phyloP scores from a whole-genome alignment of 2,113 vertebrate genomes.

The Myotis lucifugus region DNA sequence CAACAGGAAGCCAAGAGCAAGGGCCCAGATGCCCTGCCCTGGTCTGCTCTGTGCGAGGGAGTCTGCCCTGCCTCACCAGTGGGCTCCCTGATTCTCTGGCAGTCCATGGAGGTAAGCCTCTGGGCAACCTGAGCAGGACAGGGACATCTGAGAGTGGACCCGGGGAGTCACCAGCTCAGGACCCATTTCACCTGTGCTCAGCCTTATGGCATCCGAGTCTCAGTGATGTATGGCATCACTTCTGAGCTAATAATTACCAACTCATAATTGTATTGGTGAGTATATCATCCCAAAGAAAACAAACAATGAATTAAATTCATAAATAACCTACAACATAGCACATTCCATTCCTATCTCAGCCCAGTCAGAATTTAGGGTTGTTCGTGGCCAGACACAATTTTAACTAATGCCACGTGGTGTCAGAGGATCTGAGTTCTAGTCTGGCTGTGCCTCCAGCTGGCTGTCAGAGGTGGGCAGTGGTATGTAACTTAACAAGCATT shows the following conservation, averaged over 20 bases:
- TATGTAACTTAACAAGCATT: neutral
- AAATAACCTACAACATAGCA: neutral
- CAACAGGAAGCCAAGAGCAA: neutral
- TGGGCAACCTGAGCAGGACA: neutral
- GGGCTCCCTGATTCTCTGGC: neutral
- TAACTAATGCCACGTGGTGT: neutral
- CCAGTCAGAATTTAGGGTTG: neutral
- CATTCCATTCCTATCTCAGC: neutral
- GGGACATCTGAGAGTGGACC: neutral
- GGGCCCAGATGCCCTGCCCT: neutral
- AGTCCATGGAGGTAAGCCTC: neutral
- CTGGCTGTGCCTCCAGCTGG: neutral
- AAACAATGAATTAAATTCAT: neutral
- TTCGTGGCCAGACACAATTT: neutral
- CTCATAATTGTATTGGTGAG: constrained; percentile 23
- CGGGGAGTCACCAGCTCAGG: neutral
- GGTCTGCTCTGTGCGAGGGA: neutral
- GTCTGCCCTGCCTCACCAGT: neutral
- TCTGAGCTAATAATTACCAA: constrained; percentile 52
- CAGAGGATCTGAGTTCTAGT: neutral
- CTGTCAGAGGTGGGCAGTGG: accelerated
- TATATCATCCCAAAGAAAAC: neutral
- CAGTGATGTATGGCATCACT: constrained; percentile 45
- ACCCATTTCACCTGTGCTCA: accelerated
- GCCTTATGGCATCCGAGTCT: neutral